Evolutionary conservation across 2,113 vertebrate species (phyloP).

Genomic region (human (Homo sapiens)): GRCh38 chr7:98080001-98080500

Average conservation of each 20-base stretch:
- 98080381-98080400: conserved; percentile 80
- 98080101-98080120: neutral
- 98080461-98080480: conserved; percentile 79
- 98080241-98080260: neutral
- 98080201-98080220: neutral
- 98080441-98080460: conserved; percentile 77
- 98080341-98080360: conserved; percentile 75
- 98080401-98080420: conserved; percentile 80
- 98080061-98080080: neutral
- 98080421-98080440: conserved; percentile 83
- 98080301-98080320: conserved; percentile 43
- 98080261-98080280: neutral
- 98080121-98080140: neutral
- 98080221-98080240: neutral
- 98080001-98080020: neutral
- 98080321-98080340: conserved; percentile 49
- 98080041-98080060: too few relatives aligned
- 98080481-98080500: conserved; percentile 48
- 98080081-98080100: neutral
- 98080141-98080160: neutral
- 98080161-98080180: neutral
- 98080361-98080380: conserved; percentile 78
- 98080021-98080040: neutral
- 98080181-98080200: neutral
- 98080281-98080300: neutral